Evolutionary conservation across 2,888 invertebrate genomes (phyloP), one percentile per base, ranked within the genome.

Genomic region (Drosophila histrio): DNA sequence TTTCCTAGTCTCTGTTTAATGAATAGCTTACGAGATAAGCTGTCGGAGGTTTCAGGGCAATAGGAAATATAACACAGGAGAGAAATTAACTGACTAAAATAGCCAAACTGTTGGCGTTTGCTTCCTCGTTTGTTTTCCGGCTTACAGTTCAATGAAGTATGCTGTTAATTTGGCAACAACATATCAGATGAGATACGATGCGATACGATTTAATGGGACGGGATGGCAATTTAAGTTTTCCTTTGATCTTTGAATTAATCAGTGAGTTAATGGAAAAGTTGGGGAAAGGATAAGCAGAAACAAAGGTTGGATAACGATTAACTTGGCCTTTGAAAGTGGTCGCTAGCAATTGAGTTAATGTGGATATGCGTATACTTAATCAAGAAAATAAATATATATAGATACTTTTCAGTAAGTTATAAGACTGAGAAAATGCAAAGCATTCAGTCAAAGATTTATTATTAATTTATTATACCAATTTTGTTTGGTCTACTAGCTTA

Each of bases 101-200:
- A 26, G 43, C 30, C 34, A 8, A 44, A 59, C 50, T 64, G 2
- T 26, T 68, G 32, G n/a, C 44, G 22, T 63, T 54, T 50, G 46
- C 34, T 38, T 54, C 34, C 24, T 11, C 2, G 26, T 28, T 36
- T 24, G 28, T 43, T 32, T 34, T 38, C 22, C 28, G 58, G 66
- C 72, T 72, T 68, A 70, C 56, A 72, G 75, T 53, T 75, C 72
- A 75, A 69, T 72, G 77, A 81, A 79, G 72, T 79, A 79, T 79
- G 72, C 53, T 67, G 69, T 65, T 81, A 79, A 80, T 81, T 81
- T 79, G 77, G 59, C 60, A 67, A 64, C 63, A 79, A 53, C 60
- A 60, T 56, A 53, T 67, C 21, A 47, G 53, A 50, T 52, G 47
- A 53, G 47, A 57, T 32, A 9, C 11, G 21, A 34, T 7, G 13